phyloP scores from a whole-genome alignment of 2,113 vertebrate genomes.

The Sebastes schlegelii region DNA sequence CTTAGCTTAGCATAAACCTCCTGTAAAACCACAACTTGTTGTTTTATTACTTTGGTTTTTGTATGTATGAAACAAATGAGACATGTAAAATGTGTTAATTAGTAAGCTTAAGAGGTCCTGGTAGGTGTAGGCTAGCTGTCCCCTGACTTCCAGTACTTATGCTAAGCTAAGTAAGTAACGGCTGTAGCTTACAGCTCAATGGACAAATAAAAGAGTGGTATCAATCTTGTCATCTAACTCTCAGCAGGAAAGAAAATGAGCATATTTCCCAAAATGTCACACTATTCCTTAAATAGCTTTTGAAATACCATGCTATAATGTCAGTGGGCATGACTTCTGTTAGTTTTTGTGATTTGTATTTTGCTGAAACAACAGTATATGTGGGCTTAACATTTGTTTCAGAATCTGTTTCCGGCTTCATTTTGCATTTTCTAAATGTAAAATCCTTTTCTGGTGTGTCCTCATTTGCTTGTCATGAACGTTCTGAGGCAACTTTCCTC shows the following conservation, averaged over 20 bases:
- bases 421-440: background rate
- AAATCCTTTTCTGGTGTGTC: background rate
- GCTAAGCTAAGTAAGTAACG: conserved; percentile 1
- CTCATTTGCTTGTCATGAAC: background rate
- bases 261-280: background rate
- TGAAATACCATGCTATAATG: background rate
- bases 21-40: background rate
- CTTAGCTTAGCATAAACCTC: background rate
- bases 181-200: background rate
- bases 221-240: background rate
- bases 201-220: background rate
- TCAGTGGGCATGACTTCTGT: background rate
- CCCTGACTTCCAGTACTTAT: background rate
- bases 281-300: background rate
- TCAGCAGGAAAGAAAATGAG: background rate
- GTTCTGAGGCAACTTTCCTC: conserved; percentile 7
- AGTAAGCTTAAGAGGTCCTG: no score
- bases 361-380: background rate
- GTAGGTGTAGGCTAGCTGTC: background rate
- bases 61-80: background rate
- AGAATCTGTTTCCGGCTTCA: background rate
- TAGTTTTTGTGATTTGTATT: background rate
- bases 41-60: background rate
- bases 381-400: background rate
- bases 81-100: no score